phyloP scores from a whole-genome alignment of 2,888 invertebrate genomes.

The Apodemia mormo region DNA sequence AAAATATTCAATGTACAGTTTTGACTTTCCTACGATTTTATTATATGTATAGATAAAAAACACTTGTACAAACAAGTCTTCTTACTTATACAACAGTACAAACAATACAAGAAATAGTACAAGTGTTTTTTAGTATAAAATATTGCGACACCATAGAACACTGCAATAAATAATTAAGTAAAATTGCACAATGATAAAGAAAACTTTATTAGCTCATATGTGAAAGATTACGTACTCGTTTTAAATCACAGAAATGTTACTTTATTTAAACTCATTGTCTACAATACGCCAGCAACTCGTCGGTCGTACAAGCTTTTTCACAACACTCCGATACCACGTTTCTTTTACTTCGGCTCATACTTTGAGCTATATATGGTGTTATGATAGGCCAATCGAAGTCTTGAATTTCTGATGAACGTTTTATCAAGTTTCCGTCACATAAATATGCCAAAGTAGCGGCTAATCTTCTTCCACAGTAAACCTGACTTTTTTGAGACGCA shows the following conservation, averaged over 20 bases:
- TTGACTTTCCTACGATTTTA: no score
- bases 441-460: constrained; percentile 37
- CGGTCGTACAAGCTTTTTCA: constrained; percentile 44
- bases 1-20: no score
- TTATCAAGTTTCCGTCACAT: constrained; percentile 34
- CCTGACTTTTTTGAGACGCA: constrained; percentile 20
- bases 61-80: no score
- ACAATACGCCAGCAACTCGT: constrained; percentile 45
- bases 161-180: background rate
- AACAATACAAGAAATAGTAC: no score
- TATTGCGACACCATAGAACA: no score
- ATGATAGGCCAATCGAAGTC: constrained; percentile 32
- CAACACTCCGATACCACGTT: constrained; percentile 49
- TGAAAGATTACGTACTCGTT: background rate
- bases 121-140: no score
- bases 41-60: no score
- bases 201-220: background rate
- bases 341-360: constrained; percentile 42
- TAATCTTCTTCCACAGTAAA: constrained; percentile 33
- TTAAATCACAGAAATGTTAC: background rate
- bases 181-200: background rate
- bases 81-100: no score
- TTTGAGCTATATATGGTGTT: constrained; percentile 37
- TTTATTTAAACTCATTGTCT: constrained; percentile 12
- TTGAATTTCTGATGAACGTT: constrained; percentile 25